phyloP scores from a whole-genome alignment of 1,140 invertebrate species.

The Colletes gigas region DNA sequence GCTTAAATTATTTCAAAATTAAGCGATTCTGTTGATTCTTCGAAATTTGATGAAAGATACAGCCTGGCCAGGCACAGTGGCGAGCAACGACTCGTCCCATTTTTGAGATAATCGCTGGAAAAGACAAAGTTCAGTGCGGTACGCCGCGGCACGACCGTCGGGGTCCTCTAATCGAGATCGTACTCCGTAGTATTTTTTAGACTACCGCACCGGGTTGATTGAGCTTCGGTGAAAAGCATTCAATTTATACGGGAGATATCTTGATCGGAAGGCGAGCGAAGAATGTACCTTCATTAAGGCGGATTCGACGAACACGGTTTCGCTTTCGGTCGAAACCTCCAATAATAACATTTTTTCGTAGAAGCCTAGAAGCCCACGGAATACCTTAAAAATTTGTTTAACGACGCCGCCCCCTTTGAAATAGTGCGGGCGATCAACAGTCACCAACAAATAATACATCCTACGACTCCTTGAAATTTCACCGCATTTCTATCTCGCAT shows the following conservation, averaged over 20 bases:
- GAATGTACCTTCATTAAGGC: conserved; percentile 69
- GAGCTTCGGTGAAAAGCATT: conserved; percentile 67
- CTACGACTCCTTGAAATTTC: not conserved
- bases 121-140: conserved; percentile 43
- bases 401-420: conserved; percentile 41
- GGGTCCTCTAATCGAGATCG: conserved; percentile 59
- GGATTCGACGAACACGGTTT: conserved; percentile 64
- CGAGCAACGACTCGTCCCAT: conserved; percentile 9
- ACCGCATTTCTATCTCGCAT: not conserved
- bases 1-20: no score
- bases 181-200: conserved; percentile 59
- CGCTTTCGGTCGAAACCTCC: conserved; percentile 62
- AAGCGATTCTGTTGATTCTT: not conserved
- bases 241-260: conserved; percentile 67
- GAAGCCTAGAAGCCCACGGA: conserved; percentile 38
- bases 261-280: conserved; percentile 64
- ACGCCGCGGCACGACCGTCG: conserved; percentile 19
- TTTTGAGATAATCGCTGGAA: conserved; percentile 47
- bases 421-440: conserved; percentile 18
- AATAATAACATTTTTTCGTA: conserved; percentile 68
- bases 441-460: conserved; percentile 4
- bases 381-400: conserved; percentile 59
- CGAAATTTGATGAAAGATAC: conserved; percentile 1
- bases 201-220: conserved; percentile 67
- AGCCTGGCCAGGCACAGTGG: not conserved